phyloP scores from a whole-genome alignment of 53 echinoderm and acorn worm genomes.

The Echinometra lucunter region DNA sequence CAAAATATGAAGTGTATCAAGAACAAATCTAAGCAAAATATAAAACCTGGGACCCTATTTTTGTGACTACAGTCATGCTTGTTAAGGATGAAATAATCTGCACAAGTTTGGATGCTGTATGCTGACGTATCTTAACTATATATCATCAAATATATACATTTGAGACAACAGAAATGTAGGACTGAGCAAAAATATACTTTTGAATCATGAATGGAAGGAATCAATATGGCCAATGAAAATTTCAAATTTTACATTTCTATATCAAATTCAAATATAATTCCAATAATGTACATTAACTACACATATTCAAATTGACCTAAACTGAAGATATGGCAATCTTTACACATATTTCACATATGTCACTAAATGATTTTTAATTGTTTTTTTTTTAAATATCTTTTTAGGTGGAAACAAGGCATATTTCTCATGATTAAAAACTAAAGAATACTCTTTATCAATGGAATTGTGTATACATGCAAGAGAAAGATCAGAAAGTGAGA shows the following conservation, averaged over 20 bases:
- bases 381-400: no score
- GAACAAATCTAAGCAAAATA: neutral
- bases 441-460: no score
- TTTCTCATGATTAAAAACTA: no score
- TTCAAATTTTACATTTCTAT: neutral
- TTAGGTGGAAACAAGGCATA: no score
- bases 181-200: neutral
- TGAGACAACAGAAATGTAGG: neutral
- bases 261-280: neutral
- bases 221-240: neutral
- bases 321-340: neutral
- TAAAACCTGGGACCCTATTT: neutral
- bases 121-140: neutral
- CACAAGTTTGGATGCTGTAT: neutral
- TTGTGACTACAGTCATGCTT: neutral
- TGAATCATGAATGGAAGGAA: conserved; percentile 4
- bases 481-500: no score
- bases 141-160: neutral
- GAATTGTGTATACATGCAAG: no score
- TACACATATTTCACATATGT: neutral
- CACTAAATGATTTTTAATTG: no score
- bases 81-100: neutral
- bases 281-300: neutral
- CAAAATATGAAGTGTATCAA: no score
- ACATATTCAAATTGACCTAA: neutral